Evolutionary conservation across 1,140 invertebrate species (phyloP), one percentile per base, ranked within the genome.

Genomic region (Holotrichia oblita): DNA sequence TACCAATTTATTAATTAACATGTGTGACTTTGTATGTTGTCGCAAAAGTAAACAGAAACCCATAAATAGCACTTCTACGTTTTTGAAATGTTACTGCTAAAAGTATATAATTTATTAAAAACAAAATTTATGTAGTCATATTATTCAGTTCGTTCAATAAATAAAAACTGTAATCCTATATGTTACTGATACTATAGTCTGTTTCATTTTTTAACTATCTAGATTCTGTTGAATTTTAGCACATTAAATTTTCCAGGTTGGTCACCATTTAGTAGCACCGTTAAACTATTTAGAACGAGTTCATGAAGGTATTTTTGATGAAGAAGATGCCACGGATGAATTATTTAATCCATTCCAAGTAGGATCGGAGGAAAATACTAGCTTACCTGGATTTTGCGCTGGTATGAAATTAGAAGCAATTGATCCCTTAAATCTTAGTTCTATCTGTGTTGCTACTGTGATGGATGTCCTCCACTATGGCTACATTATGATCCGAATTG

Each of bases 371-470:
- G 80, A 83, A 55, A 77, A 42, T 48, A 77, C 42, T n/a, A 22
- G 22, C 64, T 72, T 27, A 85, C 88, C 74, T 72, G 88, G 91
- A 3, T 97, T 98, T 84, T 87, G 91, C 27, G 93, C 94, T 82
- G 97, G 97, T 55, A 98, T 98, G 96, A 99, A 99, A 86, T 87
- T 99, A 27, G 97, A 99, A 89, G 97, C 97, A 0, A 96, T 99
- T 72, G 97, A 99, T 90, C 98, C 97, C 0, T 88, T 99, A 0
- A 98, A 99, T 88, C 88, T 98, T 9, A 97, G 96, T 0, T 93
- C 96, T 0, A 97, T 99, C 76, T 99, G 97, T 88, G 96, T 96
- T 0, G 97, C 97, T 0, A 98, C 97, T 0, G 94, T 99, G 7
- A 97, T 96, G 92, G 94, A 96, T 87, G 96, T 98, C 44, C 87